Evolutionary conservation across 2,113 vertebrate genomes (phyloP).

Genomic region (Natator depressus): DNA sequence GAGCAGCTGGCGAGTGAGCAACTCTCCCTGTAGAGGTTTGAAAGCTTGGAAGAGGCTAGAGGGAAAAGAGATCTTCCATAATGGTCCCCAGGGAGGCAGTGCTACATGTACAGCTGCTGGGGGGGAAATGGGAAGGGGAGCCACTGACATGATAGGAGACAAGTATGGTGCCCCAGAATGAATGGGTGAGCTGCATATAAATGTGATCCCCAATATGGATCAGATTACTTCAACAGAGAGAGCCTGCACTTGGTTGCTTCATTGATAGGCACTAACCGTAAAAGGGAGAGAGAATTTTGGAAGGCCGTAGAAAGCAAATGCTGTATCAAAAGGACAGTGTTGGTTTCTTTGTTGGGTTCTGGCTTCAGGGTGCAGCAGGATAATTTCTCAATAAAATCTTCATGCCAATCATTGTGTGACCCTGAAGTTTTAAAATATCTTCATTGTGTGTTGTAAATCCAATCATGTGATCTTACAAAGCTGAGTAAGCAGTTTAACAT

Average conservation of each 20-base stretch:
- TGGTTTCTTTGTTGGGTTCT: conserved; percentile 19
- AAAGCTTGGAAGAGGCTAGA: not conserved
- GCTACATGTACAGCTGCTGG: not conserved
- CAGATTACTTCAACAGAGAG: not conserved
- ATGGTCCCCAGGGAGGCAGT: not conserved
- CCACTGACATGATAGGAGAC: not conserved
- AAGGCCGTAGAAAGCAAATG: not conserved
- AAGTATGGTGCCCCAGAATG: not conserved
- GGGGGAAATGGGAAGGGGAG: not conserved
- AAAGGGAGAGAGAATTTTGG: not conserved
- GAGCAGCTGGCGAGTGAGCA: not conserved
- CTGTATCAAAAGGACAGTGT: not conserved
- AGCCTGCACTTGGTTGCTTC: not conserved
- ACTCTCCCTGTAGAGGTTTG: not conserved
- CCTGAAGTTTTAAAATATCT: conserved; percentile 55
- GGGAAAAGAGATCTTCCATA: not conserved
- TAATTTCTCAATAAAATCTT: conserved; percentile 8
- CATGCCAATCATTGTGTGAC: not conserved
- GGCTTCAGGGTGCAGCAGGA: conserved; percentile 4
- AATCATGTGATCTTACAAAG: conserved; percentile 50
- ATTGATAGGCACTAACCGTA: not conserved
- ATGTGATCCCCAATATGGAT: not conserved
- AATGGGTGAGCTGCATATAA: not conserved
- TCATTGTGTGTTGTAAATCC: not conserved
- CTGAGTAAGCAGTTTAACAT: conserved; percentile 52